Base-by-base conservation (phyloP, 2,888 invertebrate species). In the Augochlorella aurata region DNA sequence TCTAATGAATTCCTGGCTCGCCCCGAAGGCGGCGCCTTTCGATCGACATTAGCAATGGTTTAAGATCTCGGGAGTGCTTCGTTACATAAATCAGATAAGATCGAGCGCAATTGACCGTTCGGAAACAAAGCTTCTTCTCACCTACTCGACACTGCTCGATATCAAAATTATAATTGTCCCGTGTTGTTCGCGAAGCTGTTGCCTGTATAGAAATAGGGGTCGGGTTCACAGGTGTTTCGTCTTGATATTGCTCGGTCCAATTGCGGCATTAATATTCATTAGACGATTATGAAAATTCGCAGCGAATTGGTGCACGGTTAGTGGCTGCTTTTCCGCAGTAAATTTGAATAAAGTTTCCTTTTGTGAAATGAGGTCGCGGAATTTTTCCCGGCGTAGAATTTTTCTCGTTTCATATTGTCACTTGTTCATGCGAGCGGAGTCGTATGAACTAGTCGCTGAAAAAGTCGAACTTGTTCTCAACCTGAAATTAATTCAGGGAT, bases 1-100 rank as follows among this genome's bases (percentile, higher is more conserved):
- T 61, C 71, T 75, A 82, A 79, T 69, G 74, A 81, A 81, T 79
- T 74, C 52, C 65, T 49, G 38, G 12, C 61, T 70, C 54, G 54
- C 3, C 29, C 49, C 69, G 58, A 67, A 49, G 58, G 16, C 58
- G 24, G 16, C 58, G 16, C 24, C 24, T 61, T 61, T 2, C 66
- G 54, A 58, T 74, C 58, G 24, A 66, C 49, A 74, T 81, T 78
- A 69, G 66, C 74, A 65, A 18, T 7, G 44, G 29, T 21, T 38
- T 45, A 18, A 16, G 50, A 67, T 12, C 38, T 14, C 9, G 16
- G 21, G 44, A 58, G 10, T 2, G 18, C 49, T 21, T 44, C 16
- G 61, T 52, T 68, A 61, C 67, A 29, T 24, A 49, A 77, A 58
- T 49, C 50, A 29, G 79, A 70, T 52, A 63, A 47, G 24, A 16